Base-by-base conservation (phyloP, 1,140 invertebrate species). In the Cardiocondyla obscurior region DNA sequence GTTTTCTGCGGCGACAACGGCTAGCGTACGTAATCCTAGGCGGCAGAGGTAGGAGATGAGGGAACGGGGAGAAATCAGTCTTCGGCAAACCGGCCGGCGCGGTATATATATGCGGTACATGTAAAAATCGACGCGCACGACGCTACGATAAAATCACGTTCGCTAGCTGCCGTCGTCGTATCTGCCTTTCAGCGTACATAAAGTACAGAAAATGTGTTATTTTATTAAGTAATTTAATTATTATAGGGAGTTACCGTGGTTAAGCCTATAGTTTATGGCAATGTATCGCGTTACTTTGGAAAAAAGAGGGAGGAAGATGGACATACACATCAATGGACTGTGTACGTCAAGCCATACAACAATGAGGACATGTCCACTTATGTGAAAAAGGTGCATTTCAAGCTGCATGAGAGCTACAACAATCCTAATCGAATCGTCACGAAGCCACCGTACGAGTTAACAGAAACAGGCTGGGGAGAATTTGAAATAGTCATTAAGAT, bases 391-490 rank as follows among this genome's bases (percentile, higher is more conserved):
- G 97, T 99, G 3, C 98, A 99, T 90, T 99, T 99, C 90, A 99
- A 99, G 94, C 94, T 99, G 0, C 99, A 99, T 91, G 99, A 99
- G 92, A 99, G 98, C 94, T 99, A 99, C 92, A 96, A 97, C 0
- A 99, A 99, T 94, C 97, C 97, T 7, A 99, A 98, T 92, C 95
- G 99, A 91, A 97, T 99, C 85, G 95, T 99, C 0, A 97, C 97
- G 0, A 98, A 99, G 92, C 98, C 98, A 3, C 99, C 99, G 0
- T 99, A 99, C 93, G 98, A 99, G 95, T 96, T 99, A 0, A 98
- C 97, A 0, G 99, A 99, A 94, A 99, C 99, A 65, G 99, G 99
- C 1, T 99, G 99, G 99, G 99, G 99, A 89, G 99, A 99, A 94
- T 99, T 99, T 94, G 99, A 99, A 94, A 97, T 99, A 87, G 97